phyloP scores from a whole-genome alignment of 2,888 invertebrate genomes.

The Ommatoiulus sabulosus region DNA sequence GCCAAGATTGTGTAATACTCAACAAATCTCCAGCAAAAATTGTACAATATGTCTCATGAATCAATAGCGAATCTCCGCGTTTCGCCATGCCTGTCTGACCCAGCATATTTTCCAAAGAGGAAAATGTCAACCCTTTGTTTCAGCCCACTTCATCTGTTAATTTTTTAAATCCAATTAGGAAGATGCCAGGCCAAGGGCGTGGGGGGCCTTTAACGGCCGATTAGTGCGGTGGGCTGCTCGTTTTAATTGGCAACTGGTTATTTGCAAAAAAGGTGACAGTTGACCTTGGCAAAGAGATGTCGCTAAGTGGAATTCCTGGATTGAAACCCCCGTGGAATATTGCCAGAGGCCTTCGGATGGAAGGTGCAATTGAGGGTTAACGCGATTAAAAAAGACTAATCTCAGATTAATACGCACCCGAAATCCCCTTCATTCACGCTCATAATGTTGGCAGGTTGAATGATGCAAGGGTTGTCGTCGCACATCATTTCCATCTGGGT shows the following conservation, averaged over 20 bases:
- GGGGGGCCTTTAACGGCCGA: not conserved
- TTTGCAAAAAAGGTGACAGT: slow-evolving; percentile 32
- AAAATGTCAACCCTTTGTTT: not conserved
- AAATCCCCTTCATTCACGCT: slow-evolving; percentile 73
- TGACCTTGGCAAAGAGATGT: not conserved
- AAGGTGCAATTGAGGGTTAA: slow-evolving; percentile 2
- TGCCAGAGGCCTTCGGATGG: slow-evolving; percentile 11
- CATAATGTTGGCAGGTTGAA: slow-evolving; percentile 77
- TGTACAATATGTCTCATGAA: too few relatives aligned
- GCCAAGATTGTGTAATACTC: not conserved
- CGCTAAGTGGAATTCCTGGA: not conserved
- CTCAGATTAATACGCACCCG: slow-evolving; percentile 49
- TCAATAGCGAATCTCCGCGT: not conserved
- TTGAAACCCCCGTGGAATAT: not conserved
- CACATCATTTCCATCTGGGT: slow-evolving; percentile 74
- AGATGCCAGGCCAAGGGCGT: slow-evolving; percentile 31
- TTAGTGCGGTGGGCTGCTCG: not conserved
- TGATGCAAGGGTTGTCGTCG: slow-evolving; percentile 79
- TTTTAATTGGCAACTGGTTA: slow-evolving; percentile 19
- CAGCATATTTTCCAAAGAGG: not conserved
- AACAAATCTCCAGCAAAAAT: too few relatives aligned
- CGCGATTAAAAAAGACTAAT: not conserved
- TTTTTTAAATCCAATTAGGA: slow-evolving; percentile 6
- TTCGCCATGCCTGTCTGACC: not conserved
- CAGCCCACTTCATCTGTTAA: not conserved